A percentile compares a stretch with the other conserved stretches of the same genome.
These are phyloP conservation scores for Aplysina aerophoba DNA, from an alignment of 37 sponge, comb jelly and placozoan genomes.

Conservation along the genomic window DNA sequence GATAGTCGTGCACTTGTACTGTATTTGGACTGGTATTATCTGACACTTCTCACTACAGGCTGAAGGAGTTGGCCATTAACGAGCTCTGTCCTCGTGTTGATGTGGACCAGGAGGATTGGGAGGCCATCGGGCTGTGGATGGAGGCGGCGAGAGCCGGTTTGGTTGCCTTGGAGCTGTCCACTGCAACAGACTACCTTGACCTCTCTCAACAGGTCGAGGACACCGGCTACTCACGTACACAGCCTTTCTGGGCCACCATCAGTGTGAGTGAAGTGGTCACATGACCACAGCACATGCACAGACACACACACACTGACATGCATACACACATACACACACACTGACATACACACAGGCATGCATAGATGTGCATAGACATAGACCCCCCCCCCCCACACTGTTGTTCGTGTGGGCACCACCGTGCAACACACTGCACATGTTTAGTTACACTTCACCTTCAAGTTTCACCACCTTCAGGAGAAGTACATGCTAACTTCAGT, in stretches of 20 bases:
- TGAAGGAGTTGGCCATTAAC: neutral
- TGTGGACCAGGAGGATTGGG: constrained; percentile 63
- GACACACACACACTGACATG: neutral
- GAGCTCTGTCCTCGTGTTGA: constrained; percentile 41
- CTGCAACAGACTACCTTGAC: constrained; percentile 55
- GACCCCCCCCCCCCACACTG: too few relatives aligned
- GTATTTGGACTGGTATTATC: too few relatives aligned
- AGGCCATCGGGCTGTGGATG: constrained; percentile 50
- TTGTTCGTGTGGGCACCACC: too few relatives aligned
- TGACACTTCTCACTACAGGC: neutral
- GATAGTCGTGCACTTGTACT: too few relatives aligned
- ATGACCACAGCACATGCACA: too few relatives aligned
- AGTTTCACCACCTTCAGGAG: constrained; percentile 4
- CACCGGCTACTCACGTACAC: constrained; percentile 36
- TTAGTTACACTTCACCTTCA: too few relatives aligned
- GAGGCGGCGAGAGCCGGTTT: constrained; percentile 26
- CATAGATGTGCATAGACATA: too few relatives aligned
- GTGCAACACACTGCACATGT: too few relatives aligned
- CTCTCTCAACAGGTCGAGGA: constrained; percentile 39
- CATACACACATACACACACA: neutral
- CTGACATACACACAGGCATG: too few relatives aligned
- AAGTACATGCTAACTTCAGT: constrained; percentile 41
- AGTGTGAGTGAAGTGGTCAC: constrained; percentile 20
- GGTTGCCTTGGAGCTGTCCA: constrained; percentile 9
- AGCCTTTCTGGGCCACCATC: constrained; percentile 49